These are phyloP conservation scores for Phrynocephalus guinanensis DNA, from an alignment of 2,797 vertebrate species.

Conservation along the genomic window DNA sequence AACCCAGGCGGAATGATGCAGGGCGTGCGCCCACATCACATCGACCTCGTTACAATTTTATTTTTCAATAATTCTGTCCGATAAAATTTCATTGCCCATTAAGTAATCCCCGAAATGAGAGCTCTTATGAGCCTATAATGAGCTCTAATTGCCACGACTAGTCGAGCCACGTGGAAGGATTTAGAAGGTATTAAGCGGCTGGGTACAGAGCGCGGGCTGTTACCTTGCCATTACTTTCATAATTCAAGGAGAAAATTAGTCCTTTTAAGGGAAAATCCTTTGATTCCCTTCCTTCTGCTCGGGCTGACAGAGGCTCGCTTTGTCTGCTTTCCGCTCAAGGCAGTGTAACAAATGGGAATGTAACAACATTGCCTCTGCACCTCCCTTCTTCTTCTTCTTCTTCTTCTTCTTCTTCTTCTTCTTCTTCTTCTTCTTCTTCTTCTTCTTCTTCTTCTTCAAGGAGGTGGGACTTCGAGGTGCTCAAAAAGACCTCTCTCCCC, in stretches of 20 bases:
- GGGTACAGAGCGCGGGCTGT: constrained; percentile 98
- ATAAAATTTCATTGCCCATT: constrained; percentile 98
- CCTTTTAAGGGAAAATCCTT: constrained; percentile 94
- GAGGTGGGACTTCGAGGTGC: background rate
- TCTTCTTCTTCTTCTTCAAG: too few species aligned
- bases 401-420: constrained; percentile 58
- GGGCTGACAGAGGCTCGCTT: constrained; percentile 84
- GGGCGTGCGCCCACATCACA: constrained; percentile 86
- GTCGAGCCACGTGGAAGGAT: constrained; percentile 99
- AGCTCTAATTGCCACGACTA: constrained; percentile 97
- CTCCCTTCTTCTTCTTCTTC: background rate
- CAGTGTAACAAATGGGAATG: constrained; percentile 82
- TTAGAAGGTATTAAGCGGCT: constrained; percentile 97
- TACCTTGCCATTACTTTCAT: constrained; percentile 99
- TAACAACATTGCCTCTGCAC: constrained; percentile 77
- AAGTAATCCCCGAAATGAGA: constrained; percentile 98
- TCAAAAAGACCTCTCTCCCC: too few species aligned
- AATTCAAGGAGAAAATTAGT: constrained; percentile 99
- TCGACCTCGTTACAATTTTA: constrained; percentile 86
- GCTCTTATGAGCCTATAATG: constrained; percentile 99
- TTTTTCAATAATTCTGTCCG: constrained; percentile 95
- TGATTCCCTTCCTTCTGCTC: constrained; percentile 91
- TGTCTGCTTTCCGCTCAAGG: constrained; percentile 83
- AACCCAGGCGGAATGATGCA: constrained; percentile 87
- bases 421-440: constrained; percentile 54